These are phyloP conservation scores for Diabrotica virgifera DNA, from an alignment of 1,140 invertebrate species.

Conservation along the genomic window DNA sequence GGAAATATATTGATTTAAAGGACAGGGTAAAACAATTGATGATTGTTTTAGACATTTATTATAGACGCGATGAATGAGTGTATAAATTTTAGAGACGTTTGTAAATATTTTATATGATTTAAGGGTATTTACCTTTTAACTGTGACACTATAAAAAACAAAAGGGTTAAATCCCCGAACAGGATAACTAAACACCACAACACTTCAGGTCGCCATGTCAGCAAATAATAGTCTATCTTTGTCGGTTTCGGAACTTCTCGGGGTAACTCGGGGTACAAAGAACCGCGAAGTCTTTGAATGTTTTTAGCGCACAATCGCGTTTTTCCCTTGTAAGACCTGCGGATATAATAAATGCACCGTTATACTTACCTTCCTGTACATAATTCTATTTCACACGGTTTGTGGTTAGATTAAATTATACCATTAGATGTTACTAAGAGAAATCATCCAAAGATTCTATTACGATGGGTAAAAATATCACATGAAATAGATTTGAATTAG, in stretches of 20 bases:
- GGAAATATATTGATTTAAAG: conserved; percentile 44
- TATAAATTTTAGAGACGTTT: no score
- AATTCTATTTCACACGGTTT: conserved; percentile 21
- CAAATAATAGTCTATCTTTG: conserved; percentile 35
- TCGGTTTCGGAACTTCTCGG: conserved; percentile 42
- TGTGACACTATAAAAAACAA: conserved; percentile 34
- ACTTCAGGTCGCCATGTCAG: conserved; percentile 50
- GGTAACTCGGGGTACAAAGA: conserved; percentile 43
- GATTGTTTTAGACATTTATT: no score
- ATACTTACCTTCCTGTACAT: conserved; percentile 34
- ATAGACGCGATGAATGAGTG: no score
- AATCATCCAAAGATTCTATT: not conserved
- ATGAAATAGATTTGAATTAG: not conserved
- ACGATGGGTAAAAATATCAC: not conserved
- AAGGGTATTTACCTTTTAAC: conserved; percentile 32
- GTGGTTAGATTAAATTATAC: conserved; percentile 18
- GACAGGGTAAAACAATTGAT: conserved; percentile 34
- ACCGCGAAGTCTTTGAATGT: conserved; percentile 42
- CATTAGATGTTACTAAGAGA: not conserved
- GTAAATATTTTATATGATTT: not conserved
- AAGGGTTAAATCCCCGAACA: conserved; percentile 44
- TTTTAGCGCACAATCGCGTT: conserved; percentile 32
- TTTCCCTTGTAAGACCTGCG: conserved; percentile 32
- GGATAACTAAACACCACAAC: conserved; percentile 44
- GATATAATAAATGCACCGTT: conserved; percentile 39